A percentile compares a stretch with the other conserved stretches of the same genome.
Evolutionary conservation across 2,888 invertebrate genomes (phyloP).

Genomic region (Morpho deidamia): DNA sequence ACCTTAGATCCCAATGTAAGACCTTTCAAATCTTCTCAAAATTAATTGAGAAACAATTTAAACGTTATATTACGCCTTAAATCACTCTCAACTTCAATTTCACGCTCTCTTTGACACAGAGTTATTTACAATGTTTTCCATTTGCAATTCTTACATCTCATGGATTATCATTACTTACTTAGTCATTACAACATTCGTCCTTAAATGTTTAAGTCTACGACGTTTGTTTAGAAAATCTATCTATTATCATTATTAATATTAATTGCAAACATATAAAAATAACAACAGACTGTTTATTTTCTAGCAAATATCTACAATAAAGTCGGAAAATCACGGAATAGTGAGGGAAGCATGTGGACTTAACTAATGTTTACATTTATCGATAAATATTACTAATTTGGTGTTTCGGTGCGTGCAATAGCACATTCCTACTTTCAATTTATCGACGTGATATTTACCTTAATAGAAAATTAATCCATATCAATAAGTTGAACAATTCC

Average conservation of each 20-base stretch:
- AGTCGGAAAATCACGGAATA: conserved; percentile 56
- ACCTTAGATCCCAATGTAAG: conserved; percentile 22
- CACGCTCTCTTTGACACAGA: conserved; percentile 23
- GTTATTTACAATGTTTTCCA: conserved; percentile 30
- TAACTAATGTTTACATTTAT: conserved; percentile 51
- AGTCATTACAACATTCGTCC: conserved; percentile 31
- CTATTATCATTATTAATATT: conserved; percentile 44
- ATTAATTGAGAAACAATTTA: conserved; percentile 26
- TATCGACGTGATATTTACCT: conserved; percentile 50
- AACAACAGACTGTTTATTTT: conserved; percentile 67
- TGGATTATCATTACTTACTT: conserved; percentile 31
- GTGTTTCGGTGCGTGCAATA: conserved; percentile 75
- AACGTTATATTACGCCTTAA: conserved; percentile 23
- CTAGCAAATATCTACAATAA: conserved; percentile 72
- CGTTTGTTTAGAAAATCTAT: conserved; percentile 74
- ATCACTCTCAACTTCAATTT: conserved; percentile 17
- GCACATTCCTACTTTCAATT: conserved; percentile 68
- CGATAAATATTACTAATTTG: conserved; percentile 59
- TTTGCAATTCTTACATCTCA: conserved; percentile 34
- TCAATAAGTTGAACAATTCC: conserved; percentile 56
- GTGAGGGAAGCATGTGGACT: conserved; percentile 66
- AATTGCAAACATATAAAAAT: conserved; percentile 76
- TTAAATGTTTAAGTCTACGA: conserved; percentile 53
- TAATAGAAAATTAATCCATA: conserved; percentile 48
- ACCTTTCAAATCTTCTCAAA: conserved; percentile 20